Percentiles rank a stretch among this genome's conserved stretches.
Evolutionary conservation across 2,888 invertebrate genomes (phyloP).

Genomic region (Desoria tigrina): DNA sequence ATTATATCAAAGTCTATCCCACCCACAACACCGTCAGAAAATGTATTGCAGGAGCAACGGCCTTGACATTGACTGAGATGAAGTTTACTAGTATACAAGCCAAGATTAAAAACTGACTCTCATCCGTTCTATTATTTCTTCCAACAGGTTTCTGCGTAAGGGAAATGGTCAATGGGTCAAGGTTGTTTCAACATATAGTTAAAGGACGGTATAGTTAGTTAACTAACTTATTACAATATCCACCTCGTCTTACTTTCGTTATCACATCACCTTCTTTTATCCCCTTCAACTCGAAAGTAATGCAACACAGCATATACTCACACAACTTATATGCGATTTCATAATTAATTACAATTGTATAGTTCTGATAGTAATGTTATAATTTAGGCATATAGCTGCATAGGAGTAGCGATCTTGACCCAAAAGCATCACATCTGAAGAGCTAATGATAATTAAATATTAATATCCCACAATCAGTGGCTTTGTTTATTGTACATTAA

Average conservation of each 20-base stretch:
- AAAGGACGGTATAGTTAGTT: background rate
- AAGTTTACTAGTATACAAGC: background rate
- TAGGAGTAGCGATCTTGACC: no score
- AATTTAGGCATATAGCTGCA: no score
- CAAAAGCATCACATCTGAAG: no score
- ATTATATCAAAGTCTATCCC: no score
- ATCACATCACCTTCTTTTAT: slow-evolving; percentile 13
- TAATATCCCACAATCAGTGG: no score
- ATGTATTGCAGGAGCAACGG: slow-evolving; percentile 4
- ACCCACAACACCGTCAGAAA: background rate
- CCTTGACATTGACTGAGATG: slow-evolving; percentile 23
- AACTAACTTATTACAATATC: slow-evolving; percentile 3
- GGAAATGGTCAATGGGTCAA: slow-evolving; percentile 23
- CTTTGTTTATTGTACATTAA: background rate
- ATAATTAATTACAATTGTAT: no score
- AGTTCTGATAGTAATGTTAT: no score
- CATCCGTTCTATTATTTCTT: slow-evolving; percentile 5
- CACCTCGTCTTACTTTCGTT: slow-evolving; percentile 3
- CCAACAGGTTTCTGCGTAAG: background rate
- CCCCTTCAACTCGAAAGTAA: background rate
- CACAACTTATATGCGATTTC: no score
- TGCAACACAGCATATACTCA: no score
- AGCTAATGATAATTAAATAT: no score
- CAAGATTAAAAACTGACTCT: background rate
- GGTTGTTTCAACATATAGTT: background rate